Base-by-base conservation (phyloP, 2,797 vertebrate species). In the Acanthornis magna region DNA sequence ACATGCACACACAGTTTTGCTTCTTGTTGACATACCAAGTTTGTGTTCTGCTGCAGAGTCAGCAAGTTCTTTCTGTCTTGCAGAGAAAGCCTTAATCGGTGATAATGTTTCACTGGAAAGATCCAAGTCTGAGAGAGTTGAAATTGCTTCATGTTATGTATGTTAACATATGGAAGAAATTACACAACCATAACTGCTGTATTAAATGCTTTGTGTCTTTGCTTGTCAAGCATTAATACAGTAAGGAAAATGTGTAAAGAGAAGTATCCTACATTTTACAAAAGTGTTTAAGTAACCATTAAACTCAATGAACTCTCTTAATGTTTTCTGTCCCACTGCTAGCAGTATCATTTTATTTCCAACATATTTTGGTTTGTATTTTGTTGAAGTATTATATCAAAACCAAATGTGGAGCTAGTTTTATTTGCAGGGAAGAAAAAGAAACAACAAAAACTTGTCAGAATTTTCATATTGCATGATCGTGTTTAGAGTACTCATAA, bases 51-150 rank as follows among this genome's bases (percentile, higher is more conserved):
- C 91, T 97, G 88, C 89, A 74, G 26, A 94, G 93, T 97, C 97
- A 97, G 94, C 95, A 94, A 96, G 89, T 94, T 96, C 92, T 90
- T 96, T 91, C 89, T 95, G 22, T 93, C 75, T 88, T 93, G 42
- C 48, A 86, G 92, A 96, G 92, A 93, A 95, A 93, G 63, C 92
- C 94, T 96, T 83, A 89, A 85, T 96, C 95, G 61, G 78, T 97
- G 90, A 96, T 94, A 97, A 91, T 77, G 88, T 96, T 97, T 95
- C 58, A 86, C 94, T 96, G 85, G 96, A 97, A 97, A 95, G 85
- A 95, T 96, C 82, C 83, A 88, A 85, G 95, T 82, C 92, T 81
- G 55, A 93, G 82, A 95, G 92, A 95, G 95, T 76, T 32, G n/a
- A 80, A 82, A 88, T 74, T 92, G 75, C 78, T 97, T 96, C 92